Evolutionary conservation across 2,888 invertebrate genomes (phyloP).

Genomic region (Alcis repandata): DNA sequence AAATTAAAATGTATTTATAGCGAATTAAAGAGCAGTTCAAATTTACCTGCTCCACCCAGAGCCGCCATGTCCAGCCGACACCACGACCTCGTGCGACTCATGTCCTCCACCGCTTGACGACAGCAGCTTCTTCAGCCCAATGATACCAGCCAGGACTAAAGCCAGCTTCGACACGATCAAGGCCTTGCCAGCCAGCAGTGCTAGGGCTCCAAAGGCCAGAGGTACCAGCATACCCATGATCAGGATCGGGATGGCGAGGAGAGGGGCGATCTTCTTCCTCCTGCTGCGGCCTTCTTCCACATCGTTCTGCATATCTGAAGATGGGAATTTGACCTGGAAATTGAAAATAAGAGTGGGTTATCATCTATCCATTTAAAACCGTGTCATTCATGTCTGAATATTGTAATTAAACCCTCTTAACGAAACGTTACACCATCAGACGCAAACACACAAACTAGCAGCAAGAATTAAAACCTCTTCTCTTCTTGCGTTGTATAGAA

Average conservation of each 20-base stretch:
- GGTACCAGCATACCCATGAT: slow-evolving; percentile 94
- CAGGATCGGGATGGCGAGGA: slow-evolving; percentile 92
- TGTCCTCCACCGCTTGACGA: slow-evolving; percentile 89
- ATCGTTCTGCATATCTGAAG: slow-evolving; percentile 88
- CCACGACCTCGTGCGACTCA: slow-evolving; percentile 90
- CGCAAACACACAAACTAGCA: too few relatives aligned
- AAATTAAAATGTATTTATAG: too few relatives aligned
- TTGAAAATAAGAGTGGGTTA: slow-evolving; percentile 3
- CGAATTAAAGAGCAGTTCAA: too few relatives aligned
- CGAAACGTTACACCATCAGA: too few relatives aligned
- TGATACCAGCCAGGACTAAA: slow-evolving; percentile 93
- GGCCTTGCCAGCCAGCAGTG: slow-evolving; percentile 94
- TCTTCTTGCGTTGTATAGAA: too few relatives aligned
- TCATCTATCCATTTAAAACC: too few relatives aligned
- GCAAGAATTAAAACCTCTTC: too few relatives aligned
- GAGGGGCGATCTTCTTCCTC: slow-evolving; percentile 91
- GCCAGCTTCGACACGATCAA: slow-evolving; percentile 94
- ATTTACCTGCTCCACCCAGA: slow-evolving; percentile 90
- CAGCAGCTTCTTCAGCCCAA: slow-evolving; percentile 94
- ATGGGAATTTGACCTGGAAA: slow-evolving; percentile 91
- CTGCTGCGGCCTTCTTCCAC: slow-evolving; percentile 90
- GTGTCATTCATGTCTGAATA: too few relatives aligned
- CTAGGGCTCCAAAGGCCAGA: slow-evolving; percentile 93
- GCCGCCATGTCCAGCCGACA: slow-evolving; percentile 88
- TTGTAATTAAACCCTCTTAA: too few relatives aligned